A percentile compares a stretch with the other conserved stretches of the same genome.
These are phyloP conservation scores for Phalacrocorax carbo DNA, from an alignment of 2,113 vertebrate species.

Conservation along the genomic window DNA sequence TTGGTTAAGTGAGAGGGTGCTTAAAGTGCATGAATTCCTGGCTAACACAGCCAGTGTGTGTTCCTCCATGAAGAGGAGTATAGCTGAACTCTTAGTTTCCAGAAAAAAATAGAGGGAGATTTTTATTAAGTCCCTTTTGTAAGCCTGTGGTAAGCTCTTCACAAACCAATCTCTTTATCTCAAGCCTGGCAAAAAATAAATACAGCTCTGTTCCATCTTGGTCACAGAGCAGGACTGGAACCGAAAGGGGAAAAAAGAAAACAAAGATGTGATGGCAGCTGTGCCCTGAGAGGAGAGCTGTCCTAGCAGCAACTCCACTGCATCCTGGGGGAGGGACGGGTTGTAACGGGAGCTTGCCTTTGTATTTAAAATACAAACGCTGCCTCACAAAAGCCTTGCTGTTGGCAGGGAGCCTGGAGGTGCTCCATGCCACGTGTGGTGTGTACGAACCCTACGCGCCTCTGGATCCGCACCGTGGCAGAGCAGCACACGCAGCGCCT, in stretches of 20 bases:
- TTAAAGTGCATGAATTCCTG: not conserved
- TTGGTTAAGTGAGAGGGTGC: not conserved
- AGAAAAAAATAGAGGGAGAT: not conserved
- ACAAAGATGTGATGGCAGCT: not conserved
- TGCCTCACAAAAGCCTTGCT: not conserved
- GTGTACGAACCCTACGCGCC: fast-evolving
- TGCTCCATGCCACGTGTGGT: too few relatives aligned
- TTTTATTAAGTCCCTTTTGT: not conserved
- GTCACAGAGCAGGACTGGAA: not conserved
- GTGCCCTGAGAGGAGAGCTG: not conserved
- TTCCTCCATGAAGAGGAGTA: not conserved
- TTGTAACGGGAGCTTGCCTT: not conserved
- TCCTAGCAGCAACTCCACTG: not conserved
- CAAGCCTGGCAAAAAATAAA: not conserved
- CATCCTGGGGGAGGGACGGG: not conserved
- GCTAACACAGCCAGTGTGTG: not conserved
- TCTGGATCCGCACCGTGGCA: fast-evolving
- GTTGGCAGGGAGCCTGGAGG: not conserved
- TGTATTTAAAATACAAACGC: not conserved
- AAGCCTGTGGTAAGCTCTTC: not conserved
- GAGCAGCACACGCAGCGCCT: not conserved
- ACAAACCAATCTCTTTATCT: not conserved
- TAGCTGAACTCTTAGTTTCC: not conserved
- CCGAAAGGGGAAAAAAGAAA: not conserved
- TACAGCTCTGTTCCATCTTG: not conserved